Base-by-base conservation (phyloP, 2,888 invertebrate species). In the Flexamia atlantica region DNA sequence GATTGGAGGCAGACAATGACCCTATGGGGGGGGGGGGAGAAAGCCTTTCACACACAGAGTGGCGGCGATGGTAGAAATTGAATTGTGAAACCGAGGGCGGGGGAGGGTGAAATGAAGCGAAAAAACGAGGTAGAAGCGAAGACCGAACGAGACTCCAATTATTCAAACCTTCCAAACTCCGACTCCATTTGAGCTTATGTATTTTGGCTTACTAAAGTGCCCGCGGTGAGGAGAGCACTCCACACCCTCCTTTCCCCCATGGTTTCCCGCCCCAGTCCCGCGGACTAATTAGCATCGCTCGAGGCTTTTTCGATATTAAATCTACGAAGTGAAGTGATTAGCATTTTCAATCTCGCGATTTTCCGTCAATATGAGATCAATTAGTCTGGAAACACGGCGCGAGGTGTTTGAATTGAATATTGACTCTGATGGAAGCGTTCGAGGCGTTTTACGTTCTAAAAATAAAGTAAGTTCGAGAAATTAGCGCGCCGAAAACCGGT, bases 81-180 rank as follows among this genome's bases (percentile, higher is more conserved):
- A 79, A 79, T 79, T 79, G 79, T 79, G 57, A 79, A 80, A 81
- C 72, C 84, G 50, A 46, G 7, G 50, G 64, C n/a, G 53, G 14
- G 10, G 30, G 25, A 23, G 50, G 42, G 70, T 68, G 81, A 83
- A 83, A 70, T 76, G 70, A 79, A 64, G 42, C 42, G 80, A 53
- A 57, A 79, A 79, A 79, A 57, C 57, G 79, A 79, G 79, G 79
- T 57, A 36, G 79, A 57, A 79, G 36, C n/a, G 25, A 42, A 76
- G 76, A 72, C 72, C 72, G 28, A 76, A 28, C 25, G 25, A 25
- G 76, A 17, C 25, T 17, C 57, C 79, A 57, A 79, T 79, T 79
- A 79, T 79, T 79, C 79, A 79, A 76, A 36, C 36, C 70, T 23
- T 20, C 57, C 79, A 32, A 76, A 76, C 76, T n/a, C 40, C 50